Percentiles rank a stretch among this genome's conserved stretches.
Conservation (phyloP, 1,140 invertebrate genomes). For the Drosophila jambulina region DNA sequence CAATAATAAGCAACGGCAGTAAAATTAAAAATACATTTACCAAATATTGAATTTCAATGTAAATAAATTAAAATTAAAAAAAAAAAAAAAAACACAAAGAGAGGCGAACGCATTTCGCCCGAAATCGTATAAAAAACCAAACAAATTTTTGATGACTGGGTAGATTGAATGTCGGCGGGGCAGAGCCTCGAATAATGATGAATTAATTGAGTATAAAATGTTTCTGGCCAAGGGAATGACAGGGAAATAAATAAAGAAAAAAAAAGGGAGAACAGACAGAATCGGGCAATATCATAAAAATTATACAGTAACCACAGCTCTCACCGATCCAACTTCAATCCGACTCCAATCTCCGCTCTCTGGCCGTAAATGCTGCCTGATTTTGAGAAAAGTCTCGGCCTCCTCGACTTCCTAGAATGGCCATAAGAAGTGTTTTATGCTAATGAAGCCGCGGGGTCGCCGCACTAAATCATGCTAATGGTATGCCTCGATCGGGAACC, state of each 20-base stretch:
- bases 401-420: slow-evolving; percentile 56
- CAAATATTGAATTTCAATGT: slow-evolving; percentile 85
- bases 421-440: slow-evolving; percentile 73
- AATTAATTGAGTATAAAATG: slow-evolving; percentile 81
- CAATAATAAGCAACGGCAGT: slow-evolving; percentile 67
- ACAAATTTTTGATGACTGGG: slow-evolving; percentile 67
- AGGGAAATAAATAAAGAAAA: slow-evolving; percentile 57
- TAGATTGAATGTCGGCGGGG: slow-evolving; percentile 43
- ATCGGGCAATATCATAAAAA: slow-evolving; percentile 75
- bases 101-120: slow-evolving; percentile 63
- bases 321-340: slow-evolving; percentile 27
- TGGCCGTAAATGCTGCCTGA: slow-evolving; percentile 19
- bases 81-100: slow-evolving; percentile 31
- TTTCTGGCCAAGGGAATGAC: slow-evolving; percentile 40
- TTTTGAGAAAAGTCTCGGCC: slow-evolving; percentile 38
- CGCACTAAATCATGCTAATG: slow-evolving; percentile 76
- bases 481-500: slow-evolving; percentile 38
- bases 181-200: slow-evolving; percentile 74
- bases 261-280: slow-evolving; percentile 46
- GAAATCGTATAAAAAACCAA: slow-evolving; percentile 78
- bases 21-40: slow-evolving; percentile 81
- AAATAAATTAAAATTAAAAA: slow-evolving; percentile 79
- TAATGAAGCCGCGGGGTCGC: slow-evolving; percentile 60
- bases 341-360: slow-evolving; percentile 21
- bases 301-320: slow-evolving; percentile 72